These are phyloP conservation scores for Andrena camellia DNA, from an alignment of 2,888 invertebrate genomes.

Conservation along the genomic window DNA sequence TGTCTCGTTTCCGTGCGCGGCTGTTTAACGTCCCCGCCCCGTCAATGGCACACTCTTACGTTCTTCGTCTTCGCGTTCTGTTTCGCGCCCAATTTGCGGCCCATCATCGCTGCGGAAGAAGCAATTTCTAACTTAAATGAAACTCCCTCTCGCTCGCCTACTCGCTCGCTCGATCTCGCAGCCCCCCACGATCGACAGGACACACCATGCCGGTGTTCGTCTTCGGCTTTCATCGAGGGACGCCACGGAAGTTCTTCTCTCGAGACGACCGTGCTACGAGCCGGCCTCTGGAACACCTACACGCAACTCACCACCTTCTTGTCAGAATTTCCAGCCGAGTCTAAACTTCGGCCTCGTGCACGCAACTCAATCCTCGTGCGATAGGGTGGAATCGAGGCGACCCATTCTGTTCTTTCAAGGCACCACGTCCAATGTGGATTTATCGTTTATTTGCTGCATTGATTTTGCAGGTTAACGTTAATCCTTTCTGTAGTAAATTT, in stretches of 20 bases:
- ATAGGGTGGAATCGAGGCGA: background rate
- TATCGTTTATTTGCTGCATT: too few species aligned
- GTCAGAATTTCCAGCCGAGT: conserved; percentile 51
- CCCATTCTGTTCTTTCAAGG: background rate
- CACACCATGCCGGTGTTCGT: conserved; percentile 57
- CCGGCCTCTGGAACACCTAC: conserved; percentile 45
- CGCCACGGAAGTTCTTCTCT: conserved; percentile 58
- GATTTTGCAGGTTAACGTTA: too few species aligned
- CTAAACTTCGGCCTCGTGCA: conserved; percentile 38
- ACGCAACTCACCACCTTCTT: conserved; percentile 62
- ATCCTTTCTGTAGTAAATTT: too few species aligned
- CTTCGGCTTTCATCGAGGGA: conserved; percentile 59
- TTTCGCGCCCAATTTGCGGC: conserved; percentile 85
- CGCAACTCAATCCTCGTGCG: conserved; percentile 47
- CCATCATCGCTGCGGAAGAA: conserved; percentile 85
- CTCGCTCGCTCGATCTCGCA: conserved; percentile 49
- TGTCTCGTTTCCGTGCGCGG: conserved; percentile 34
- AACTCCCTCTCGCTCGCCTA: conserved; percentile 79
- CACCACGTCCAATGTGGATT: background rate
- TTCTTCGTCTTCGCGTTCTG: conserved; percentile 78
- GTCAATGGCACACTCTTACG: conserved; percentile 45
- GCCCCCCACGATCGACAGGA: conserved; percentile 66
- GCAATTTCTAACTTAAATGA: conserved; percentile 85
- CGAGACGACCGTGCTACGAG: conserved; percentile 42
- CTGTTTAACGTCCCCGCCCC: conserved; percentile 37